These are phyloP conservation scores for Pelecanoides urinatrix DNA, from an alignment of 2,113 vertebrate species.

Conservation along the genomic window DNA sequence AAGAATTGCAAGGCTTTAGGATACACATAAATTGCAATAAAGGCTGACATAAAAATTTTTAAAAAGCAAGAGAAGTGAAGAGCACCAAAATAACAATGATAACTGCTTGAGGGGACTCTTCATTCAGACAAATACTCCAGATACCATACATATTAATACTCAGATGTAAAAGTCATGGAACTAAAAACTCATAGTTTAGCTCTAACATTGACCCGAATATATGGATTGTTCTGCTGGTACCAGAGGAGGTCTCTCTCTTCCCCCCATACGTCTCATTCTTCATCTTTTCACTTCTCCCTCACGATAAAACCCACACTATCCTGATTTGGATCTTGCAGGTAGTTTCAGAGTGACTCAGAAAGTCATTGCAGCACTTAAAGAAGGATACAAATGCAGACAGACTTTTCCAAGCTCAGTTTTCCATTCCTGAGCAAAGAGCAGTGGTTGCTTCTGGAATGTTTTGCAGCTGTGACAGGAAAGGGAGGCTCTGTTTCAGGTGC, in stretches of 20 bases:
- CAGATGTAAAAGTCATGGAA: background rate
- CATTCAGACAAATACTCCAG: background rate
- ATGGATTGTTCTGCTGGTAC: background rate
- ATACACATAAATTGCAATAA: background rate
- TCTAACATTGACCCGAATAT: background rate
- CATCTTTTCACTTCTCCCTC: background rate
- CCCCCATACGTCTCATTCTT: background rate
- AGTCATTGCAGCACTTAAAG: background rate
- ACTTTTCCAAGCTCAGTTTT: background rate
- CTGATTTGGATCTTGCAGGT: background rate
- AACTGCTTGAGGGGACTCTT: background rate
- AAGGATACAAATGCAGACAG: background rate
- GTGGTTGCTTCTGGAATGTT: background rate
- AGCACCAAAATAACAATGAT: background rate
- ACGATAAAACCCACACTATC: background rate
- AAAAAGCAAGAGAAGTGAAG: background rate
- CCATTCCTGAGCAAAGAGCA: background rate
- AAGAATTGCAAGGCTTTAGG: background rate
- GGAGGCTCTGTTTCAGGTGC: background rate
- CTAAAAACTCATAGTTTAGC: background rate
- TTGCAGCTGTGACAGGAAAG: background rate
- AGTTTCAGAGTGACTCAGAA: background rate
- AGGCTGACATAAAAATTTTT: background rate
- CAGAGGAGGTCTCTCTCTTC: background rate
- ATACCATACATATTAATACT: background rate